Evolutionary conservation across 2,113 vertebrate genomes (phyloP).

Genomic region (Cheirogaleus medius): DNA sequence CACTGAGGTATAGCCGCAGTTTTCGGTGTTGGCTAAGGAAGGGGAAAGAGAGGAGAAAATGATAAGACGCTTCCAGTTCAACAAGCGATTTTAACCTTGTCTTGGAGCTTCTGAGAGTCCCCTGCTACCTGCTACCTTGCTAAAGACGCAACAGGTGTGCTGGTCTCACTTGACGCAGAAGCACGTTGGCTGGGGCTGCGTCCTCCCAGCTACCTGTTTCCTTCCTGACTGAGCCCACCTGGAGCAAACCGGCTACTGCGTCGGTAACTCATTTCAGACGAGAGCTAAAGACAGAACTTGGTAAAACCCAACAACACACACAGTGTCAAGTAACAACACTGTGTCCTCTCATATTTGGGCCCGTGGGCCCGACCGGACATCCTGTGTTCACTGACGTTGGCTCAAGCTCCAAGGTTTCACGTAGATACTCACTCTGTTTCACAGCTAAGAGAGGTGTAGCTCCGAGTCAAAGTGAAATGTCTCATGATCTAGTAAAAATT

Average conservation of each 20-base stretch:
- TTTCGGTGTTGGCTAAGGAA: conserved; percentile 85
- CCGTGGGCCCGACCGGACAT: rapidly evolving
- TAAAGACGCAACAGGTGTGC: neutral
- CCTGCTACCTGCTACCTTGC: neutral
- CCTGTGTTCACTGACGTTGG: neutral
- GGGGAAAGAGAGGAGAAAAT: conserved; percentile 11
- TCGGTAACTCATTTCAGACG: conserved; percentile 43
- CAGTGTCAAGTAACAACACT: neutral
- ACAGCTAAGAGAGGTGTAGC: neutral
- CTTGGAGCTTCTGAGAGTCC: neutral
- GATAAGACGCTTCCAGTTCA: neutral
- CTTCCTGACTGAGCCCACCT: neutral
- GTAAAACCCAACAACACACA: neutral
- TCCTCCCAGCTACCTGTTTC: neutral
- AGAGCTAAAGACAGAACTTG: neutral
- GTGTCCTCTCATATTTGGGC: neutral
- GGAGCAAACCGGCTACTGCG: neutral
- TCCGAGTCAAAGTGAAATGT: neutral
- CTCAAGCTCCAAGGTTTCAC: neutral
- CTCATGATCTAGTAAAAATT: neutral
- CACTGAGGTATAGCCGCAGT: conserved; percentile 84
- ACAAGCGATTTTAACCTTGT: neutral
- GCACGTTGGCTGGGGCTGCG: neutral
- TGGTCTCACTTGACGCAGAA: neutral
- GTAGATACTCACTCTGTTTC: neutral